Evolutionary conservation across 2,888 invertebrate species (phyloP).

Genomic region (Zygaena filipendulae): DNA sequence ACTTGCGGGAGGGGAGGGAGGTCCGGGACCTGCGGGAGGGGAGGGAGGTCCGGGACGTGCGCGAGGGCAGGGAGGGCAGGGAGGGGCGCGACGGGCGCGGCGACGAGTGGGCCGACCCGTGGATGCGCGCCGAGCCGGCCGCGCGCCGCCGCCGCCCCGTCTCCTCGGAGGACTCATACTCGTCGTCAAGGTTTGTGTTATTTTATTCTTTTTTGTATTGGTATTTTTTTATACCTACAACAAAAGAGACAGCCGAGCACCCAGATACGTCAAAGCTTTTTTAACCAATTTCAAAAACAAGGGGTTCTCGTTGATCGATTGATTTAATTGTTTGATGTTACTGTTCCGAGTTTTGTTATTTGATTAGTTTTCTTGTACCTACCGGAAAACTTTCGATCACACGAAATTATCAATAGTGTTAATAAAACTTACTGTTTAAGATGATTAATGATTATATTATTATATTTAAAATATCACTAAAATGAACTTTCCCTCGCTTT

Average conservation of each 20-base stretch:
- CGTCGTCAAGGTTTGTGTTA: slow-evolving; percentile 51
- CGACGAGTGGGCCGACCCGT: slow-evolving; percentile 96
- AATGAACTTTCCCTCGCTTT: slow-evolving; percentile 32
- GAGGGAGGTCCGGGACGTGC: slow-evolving; percentile 21
- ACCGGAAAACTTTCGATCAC: no score
- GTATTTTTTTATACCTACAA: slow-evolving; percentile 10
- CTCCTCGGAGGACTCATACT: slow-evolving; percentile 56
- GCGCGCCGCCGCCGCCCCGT: slow-evolving; percentile 45
- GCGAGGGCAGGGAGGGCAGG: slow-evolving; percentile 15
- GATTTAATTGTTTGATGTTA: no score
- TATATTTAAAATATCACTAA: no score
- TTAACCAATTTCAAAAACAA: slow-evolving; percentile 25
- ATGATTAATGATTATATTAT: no score
- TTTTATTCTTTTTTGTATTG: no score
- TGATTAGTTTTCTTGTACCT: no score
- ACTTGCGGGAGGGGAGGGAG: slow-evolving; percentile 53
- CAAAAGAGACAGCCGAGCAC: no score
- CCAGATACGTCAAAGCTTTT: no score
- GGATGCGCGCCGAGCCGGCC: slow-evolving; percentile 78
- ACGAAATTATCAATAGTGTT: no score
- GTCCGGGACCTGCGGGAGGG: slow-evolving; percentile 62
- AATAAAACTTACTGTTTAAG: no score
- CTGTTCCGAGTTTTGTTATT: no score
- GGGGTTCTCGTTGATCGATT: no score
- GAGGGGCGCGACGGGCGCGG: slow-evolving; percentile 59